Conservation (phyloP, 2,113 vertebrate species). For the Mesoclemmys tuberculata region DNA sequence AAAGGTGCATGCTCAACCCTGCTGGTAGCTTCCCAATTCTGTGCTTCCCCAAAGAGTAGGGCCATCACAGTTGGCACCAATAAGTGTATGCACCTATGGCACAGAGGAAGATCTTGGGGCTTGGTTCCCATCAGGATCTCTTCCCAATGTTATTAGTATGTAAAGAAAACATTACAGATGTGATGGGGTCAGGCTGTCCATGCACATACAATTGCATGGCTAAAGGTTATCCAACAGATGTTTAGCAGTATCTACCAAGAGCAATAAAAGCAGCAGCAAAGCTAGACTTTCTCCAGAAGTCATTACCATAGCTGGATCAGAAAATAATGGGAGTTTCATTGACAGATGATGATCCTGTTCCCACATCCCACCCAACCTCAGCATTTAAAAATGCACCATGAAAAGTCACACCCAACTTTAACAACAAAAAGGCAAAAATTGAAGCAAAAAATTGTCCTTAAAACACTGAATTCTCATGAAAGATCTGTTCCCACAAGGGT, state of each 20-base stretch:
- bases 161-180: background rate
- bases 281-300: background rate
- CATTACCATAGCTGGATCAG: background rate
- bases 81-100: background rate
- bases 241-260: background rate
- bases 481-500: conserved; percentile 38
- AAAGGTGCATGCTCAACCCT: fast-evolving
- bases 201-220: background rate
- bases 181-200: fast-evolving
- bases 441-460: conserved; percentile 32
- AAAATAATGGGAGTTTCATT: background rate
- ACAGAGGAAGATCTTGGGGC: background rate
- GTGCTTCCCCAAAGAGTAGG: background rate
- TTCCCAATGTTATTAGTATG: fast-evolving
- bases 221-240: background rate
- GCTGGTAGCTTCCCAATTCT: fast-evolving
- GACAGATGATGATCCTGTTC: background rate
- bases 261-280: fast-evolving
- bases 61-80: background rate
- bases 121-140: background rate
- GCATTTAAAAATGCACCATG: background rate
- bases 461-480: conserved; percentile 34
- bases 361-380: background rate
- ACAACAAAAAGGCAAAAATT: background rate
- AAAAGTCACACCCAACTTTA: conserved; percentile 33